Evolutionary conservation across 2,888 invertebrate species (phyloP).

Genomic region (Cyaniris semiargus): DNA sequence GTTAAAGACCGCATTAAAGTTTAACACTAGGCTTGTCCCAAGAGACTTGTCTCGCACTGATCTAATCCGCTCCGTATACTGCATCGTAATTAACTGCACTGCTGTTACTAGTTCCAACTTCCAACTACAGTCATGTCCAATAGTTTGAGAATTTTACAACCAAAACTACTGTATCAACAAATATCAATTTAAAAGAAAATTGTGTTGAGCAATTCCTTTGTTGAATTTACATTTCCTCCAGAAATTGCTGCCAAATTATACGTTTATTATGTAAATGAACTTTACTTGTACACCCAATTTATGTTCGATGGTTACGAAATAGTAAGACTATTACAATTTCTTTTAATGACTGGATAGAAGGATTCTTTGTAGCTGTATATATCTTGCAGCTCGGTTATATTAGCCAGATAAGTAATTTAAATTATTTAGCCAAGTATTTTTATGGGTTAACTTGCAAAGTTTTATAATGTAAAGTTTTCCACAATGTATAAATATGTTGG

Average conservation of each 20-base stretch:
- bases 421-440: not conserved
- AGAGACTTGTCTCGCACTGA: conserved; percentile 27
- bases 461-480: not conserved
- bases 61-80: conserved; percentile 44
- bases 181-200: not conserved
- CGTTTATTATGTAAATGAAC: not conserved
- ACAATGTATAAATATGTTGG: not conserved
- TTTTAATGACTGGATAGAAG: too few species aligned
- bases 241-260: conserved; percentile 1
- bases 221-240: not conserved
- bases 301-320: not conserved
- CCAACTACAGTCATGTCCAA: not conserved
- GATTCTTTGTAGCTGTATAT: too few species aligned
- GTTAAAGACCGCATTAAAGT: not conserved
- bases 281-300: not conserved
- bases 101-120: conserved; percentile 2
- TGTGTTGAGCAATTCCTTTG: not conserved
- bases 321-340: not conserved
- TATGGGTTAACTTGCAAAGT: not conserved
- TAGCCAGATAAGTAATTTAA: not conserved
- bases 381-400: too few species aligned
- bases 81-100: conserved; percentile 36
- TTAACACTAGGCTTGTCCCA: conserved; percentile 11
- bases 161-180: not conserved
- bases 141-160: not conserved